Evolutionary conservation across 1,140 invertebrate species (phyloP).

Genomic region (Megathymus violae): DNA sequence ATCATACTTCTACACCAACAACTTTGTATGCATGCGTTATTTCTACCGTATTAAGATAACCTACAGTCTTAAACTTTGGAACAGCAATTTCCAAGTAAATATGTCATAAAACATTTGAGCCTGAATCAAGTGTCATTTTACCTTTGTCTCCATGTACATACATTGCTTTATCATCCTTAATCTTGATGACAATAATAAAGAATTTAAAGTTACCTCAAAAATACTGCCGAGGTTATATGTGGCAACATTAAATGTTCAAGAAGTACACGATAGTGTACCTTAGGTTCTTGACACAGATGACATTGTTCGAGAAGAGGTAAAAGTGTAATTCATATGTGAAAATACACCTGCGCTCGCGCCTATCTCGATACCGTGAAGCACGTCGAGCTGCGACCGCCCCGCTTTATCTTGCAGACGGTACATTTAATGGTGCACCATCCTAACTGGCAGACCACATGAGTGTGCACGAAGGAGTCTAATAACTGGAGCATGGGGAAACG

Average conservation of each 20-base stretch:
- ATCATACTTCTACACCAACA: not conserved
- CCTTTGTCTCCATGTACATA: slow-evolving; percentile 51
- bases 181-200: slow-evolving; percentile 76
- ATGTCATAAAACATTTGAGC: slow-evolving; percentile 50
- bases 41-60: slow-evolving; percentile 4
- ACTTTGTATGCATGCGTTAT: slow-evolving; percentile 11
- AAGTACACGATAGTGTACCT: slow-evolving; percentile 37
- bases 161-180: slow-evolving; percentile 58
- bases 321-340: slow-evolving; percentile 50
- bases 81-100: slow-evolving; percentile 53
- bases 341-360: slow-evolving; percentile 56
- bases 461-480: slow-evolving; percentile 52
- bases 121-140: slow-evolving; percentile 56
- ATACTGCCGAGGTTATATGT: slow-evolving; percentile 16
- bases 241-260: not conserved
- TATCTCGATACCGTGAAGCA: slow-evolving; percentile 72
- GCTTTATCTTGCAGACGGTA: slow-evolving; percentile 38
- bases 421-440: slow-evolving; percentile 57
- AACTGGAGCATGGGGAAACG: slow-evolving; percentile 42
- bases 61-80: slow-evolving; percentile 25
- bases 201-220: slow-evolving; percentile 48
- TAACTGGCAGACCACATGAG: slow-evolving; percentile 63
- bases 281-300: slow-evolving; percentile 36
- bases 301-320: slow-evolving; percentile 11
- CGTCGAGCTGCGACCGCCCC: slow-evolving; percentile 50